Percentiles rank a stretch among this genome's conserved stretches.
These are phyloP conservation scores for Caenorhabditis sp. DNA, from an alignment of 2,888 invertebrate genomes.

Conservation along the genomic window DNA sequence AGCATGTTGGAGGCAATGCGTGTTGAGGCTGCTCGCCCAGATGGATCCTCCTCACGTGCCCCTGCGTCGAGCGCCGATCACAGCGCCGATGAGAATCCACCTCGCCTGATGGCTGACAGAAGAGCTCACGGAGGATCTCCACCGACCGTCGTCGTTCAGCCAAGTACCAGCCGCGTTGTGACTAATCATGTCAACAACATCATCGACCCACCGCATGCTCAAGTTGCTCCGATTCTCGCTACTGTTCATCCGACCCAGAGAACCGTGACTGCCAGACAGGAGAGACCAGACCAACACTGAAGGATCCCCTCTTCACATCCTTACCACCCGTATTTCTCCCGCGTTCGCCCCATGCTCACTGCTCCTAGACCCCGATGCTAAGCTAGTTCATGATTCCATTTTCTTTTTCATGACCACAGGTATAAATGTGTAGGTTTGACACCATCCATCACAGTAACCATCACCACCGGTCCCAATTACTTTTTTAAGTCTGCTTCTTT, in stretches of 20 bases:
- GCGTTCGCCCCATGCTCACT: neutral
- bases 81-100: neutral
- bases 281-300: slow-evolving; percentile 17
- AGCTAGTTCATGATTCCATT: neutral
- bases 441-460: slow-evolving; percentile 8
- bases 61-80: slow-evolving; percentile 31
- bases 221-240: slow-evolving; percentile 45
- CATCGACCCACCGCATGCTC: slow-evolving; percentile 15
- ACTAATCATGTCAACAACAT: neutral
- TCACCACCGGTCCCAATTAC: slow-evolving; percentile 12
- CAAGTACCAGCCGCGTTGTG: slow-evolving; percentile 32
- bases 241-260: slow-evolving; percentile 60
- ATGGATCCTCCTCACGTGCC: slow-evolving; percentile 18
- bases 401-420: neutral
- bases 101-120: neutral
- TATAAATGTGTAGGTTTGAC: neutral
- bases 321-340: neutral
- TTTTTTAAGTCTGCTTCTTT: neutral
- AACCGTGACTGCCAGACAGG: slow-evolving; percentile 10
- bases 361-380: slow-evolving; percentile 20
- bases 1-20: slow-evolving; percentile 27
- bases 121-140: slow-evolving; percentile 43
- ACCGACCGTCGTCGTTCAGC: slow-evolving; percentile 43
- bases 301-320: neutral
- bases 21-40: slow-evolving; percentile 5